These are phyloP conservation scores for Acanthaster planci DNA, from an alignment of 35 echinoderm and acorn worm species.

Conservation along the genomic window DNA sequence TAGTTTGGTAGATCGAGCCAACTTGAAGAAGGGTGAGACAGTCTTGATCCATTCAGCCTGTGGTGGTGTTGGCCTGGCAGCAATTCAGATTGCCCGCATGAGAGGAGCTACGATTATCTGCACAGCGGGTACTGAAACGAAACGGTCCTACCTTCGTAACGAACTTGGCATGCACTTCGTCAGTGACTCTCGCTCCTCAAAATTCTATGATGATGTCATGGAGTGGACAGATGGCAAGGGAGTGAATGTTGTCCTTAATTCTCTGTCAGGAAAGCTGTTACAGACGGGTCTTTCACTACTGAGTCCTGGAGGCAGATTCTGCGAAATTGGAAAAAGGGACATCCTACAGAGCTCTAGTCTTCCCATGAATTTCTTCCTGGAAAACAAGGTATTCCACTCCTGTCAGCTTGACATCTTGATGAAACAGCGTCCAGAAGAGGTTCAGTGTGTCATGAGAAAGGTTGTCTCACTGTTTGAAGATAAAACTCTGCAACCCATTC, in stretches of 20 bases:
- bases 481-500: slow-evolving; percentile 44
- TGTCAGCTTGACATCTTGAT: slow-evolving; percentile 69
- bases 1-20: slow-evolving; percentile 77
- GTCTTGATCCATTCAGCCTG: slow-evolving; percentile 65
- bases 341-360: slow-evolving; percentile 47
- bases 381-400: slow-evolving; percentile 67
- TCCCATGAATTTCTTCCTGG: slow-evolving; percentile 45
- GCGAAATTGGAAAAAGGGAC: slow-evolving; percentile 38
- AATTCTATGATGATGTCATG: slow-evolving; percentile 63
- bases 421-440: slow-evolving; percentile 27
- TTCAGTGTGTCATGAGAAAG: slow-evolving; percentile 41
- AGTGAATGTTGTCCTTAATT: slow-evolving; percentile 71
- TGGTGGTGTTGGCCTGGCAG: slow-evolving; percentile 50
- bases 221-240: slow-evolving; percentile 53
- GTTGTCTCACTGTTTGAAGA: slow-evolving; percentile 42
- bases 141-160: slow-evolving; percentile 9
- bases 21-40: slow-evolving; percentile 64
- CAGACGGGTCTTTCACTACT: slow-evolving; percentile 49
- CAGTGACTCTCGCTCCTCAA: slow-evolving; percentile 24
- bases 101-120: slow-evolving; percentile 76
- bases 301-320: slow-evolving; percentile 69
- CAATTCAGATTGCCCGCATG: slow-evolving; percentile 64
- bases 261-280: slow-evolving; percentile 57
- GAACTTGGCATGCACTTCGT: slow-evolving; percentile 44
- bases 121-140: slow-evolving; percentile 21